A percentile compares a stretch with the other conserved stretches of the same genome.
phyloP scores from a whole-genome alignment of 2,797 vertebrate species.

The Enteromius fasciolatus region DNA sequence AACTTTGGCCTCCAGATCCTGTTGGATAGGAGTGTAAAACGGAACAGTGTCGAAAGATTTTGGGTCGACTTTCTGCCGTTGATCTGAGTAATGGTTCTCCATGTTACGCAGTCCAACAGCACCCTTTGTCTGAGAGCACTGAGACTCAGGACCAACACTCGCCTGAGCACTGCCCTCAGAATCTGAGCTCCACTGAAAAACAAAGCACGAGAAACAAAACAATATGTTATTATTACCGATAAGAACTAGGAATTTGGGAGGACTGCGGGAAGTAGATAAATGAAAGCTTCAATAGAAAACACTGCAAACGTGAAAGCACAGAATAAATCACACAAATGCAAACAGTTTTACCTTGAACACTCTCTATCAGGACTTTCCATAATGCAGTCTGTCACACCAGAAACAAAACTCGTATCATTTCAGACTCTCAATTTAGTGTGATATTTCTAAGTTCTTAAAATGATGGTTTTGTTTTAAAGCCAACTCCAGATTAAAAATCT shows the following conservation, averaged over 20 bases:
- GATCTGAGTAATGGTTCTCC: slow-evolving; percentile 54
- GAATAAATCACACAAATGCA: slow-evolving; percentile 50
- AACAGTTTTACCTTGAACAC: slow-evolving; percentile 67
- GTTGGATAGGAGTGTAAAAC: slow-evolving; percentile 7
- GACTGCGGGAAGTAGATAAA: not conserved
- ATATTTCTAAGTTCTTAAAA: not conserved
- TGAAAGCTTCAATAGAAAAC: slow-evolving; percentile 9
- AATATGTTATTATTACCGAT: slow-evolving; percentile 11
- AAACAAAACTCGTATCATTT: slow-evolving; percentile 45
- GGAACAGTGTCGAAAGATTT: slow-evolving; percentile 41
- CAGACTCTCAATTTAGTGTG: not conserved
- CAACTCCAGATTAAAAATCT: not conserved
- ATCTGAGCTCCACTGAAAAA: slow-evolving; percentile 73
- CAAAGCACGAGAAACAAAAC: slow-evolving; percentile 12
- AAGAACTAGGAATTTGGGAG: not conserved
- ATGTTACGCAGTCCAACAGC: slow-evolving; percentile 39
- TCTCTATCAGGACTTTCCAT: slow-evolving; percentile 59
- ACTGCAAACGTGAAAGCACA: slow-evolving; percentile 5
- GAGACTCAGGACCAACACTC: slow-evolving; percentile 52
- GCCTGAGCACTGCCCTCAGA: slow-evolving; percentile 72
- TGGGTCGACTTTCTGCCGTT: slow-evolving; percentile 29
- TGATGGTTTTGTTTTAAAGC: not conserved
- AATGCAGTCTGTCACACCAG: slow-evolving; percentile 57
- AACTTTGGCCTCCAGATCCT: slow-evolving; percentile 59
- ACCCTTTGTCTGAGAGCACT: not conserved